Base-by-base conservation (phyloP, 1,140 invertebrate genomes). In the Hestina assimilis region DNA sequence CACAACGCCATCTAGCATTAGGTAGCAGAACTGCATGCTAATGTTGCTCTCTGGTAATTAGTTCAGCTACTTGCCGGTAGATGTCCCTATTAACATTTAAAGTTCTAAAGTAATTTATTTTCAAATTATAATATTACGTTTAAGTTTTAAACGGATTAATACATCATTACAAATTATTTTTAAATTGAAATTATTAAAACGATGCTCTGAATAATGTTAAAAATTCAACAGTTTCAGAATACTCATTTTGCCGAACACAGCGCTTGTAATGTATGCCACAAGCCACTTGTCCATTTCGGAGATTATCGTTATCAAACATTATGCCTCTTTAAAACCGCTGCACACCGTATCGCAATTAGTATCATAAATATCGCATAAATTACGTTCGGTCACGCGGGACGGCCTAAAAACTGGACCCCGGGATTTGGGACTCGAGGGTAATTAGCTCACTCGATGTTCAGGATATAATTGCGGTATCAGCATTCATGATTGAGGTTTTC, bases 1-100 rank as follows among this genome's bases (percentile, higher is more conserved):
- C 7, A 43, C 14, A 67, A 20, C 57, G 71, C 63, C 69, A 67
- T 63, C 72, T 70, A 43, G n/a, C 17, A 8, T 3, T 4, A 8
- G 19, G 17, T 9, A 3, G 5, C 0, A 55, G 12, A 21, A 56
- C 20, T 20, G 2, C 2, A 19, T 20, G 14, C 7, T 28, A 29
- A 8, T 7, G 40, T 46, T 42, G 5, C 12, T 41, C 6, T 3
- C 23, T 8, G 4, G 20, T 9, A 45, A 6, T 19, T 29, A 50
- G 41, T 59, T 46, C 4, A 42, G 43, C 59, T 63, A 57, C 19
- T 47, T 17, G 6, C 1, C 48, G 20, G 14, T 54, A 69, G 66
- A 59, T 43, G 59, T 47, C 48, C 20, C 5, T 40, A 12, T 15
- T 1, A 9, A 28, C 8, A 12, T n/a, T n/a, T n/a, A 20, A n/a